A percentile compares a stretch with the other conserved stretches of the same genome.
Evolutionary conservation across 2,113 vertebrate species (phyloP).

Genomic region (Ailurus styani): DNA sequence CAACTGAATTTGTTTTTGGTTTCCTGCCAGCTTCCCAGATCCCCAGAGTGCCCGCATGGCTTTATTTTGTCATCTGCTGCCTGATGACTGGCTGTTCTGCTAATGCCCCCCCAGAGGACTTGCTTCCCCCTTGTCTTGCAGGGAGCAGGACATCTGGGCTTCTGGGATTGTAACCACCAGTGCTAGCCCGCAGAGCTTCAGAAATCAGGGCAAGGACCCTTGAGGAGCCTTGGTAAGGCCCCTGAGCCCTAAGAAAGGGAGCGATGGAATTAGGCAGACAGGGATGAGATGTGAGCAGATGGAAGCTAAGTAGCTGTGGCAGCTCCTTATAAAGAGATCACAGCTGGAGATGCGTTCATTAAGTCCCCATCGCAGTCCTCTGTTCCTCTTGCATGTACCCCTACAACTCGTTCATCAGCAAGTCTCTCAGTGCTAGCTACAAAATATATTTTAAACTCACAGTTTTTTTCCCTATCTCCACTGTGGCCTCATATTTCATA

Average conservation of each 20-base stretch:
- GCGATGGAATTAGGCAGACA: background rate
- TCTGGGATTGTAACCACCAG: background rate
- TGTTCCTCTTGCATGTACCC: background rate
- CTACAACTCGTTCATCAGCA: background rate
- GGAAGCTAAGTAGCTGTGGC: conserved; percentile 36
- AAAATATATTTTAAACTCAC: background rate
- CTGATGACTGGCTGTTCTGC: background rate
- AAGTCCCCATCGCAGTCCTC: background rate
- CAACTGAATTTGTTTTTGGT: background rate
- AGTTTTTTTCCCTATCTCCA: background rate
- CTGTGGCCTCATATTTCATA: background rate
- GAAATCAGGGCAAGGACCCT: background rate
- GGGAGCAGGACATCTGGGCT: conserved; percentile 11
- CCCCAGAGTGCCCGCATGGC: background rate
- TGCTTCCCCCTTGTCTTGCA: background rate
- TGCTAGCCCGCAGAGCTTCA: background rate
- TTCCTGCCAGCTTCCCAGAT: conserved; percentile 16
- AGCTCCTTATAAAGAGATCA: conserved; percentile 47
- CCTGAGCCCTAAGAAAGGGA: background rate
- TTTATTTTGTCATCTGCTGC: conserved; percentile 48
- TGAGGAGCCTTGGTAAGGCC: background rate
- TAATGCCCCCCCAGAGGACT: background rate
- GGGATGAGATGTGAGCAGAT: background rate
- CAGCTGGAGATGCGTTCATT: conserved; percentile 9
- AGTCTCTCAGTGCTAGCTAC: background rate